Base-by-base conservation (phyloP, 1,140 invertebrate species). In the Stegodyphus mimosarum region DNA sequence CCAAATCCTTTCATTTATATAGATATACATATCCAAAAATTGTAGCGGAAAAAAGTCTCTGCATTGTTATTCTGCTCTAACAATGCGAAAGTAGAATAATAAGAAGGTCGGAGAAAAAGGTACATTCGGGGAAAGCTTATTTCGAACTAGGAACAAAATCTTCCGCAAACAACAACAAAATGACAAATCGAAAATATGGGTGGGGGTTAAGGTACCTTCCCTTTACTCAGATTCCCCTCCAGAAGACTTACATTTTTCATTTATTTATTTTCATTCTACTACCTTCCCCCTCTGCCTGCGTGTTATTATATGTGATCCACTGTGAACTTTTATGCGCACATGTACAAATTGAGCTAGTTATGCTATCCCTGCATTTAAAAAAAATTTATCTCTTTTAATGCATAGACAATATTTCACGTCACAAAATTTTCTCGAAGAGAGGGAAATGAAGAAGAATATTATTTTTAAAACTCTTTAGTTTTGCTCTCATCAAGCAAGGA, bases 21-120 rank as follows among this genome's bases (percentile, higher is more conserved):
- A 76, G 53, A 76, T 63, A 64, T 76, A 76, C 33, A 64, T 76
- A 51, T 50, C 74, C 60, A 66, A 52, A 76, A 48, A 18, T 76
- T 13, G 1, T 33, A 18, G 60, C 33, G 15, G 6, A 50, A 48
- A 53, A 66, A 11, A 11, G n/a, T 53, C 55, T 49, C 55, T 33
- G 15, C 55, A 52, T 76, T 76, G 74, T 76, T 76, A 76, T 76
- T 76, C 48, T 50, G 18, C 74, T 76, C 60, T 76, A 76, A 76
- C 74, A 76, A 76, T 76, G 74, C 55, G 60, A 76, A 76, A 53
- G 74, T 76, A 60, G 49, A 76, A 66, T 76, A 76, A 76, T 76
- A 76, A 76, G 74, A 49, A 11, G 11, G 69, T 64, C 33, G 18
- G 60, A 18, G 33, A 17, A 71, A 71, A 76, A 76, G 55, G 74